Conservation (phyloP, 2,797 vertebrate species). For the Pterois miles region DNA sequence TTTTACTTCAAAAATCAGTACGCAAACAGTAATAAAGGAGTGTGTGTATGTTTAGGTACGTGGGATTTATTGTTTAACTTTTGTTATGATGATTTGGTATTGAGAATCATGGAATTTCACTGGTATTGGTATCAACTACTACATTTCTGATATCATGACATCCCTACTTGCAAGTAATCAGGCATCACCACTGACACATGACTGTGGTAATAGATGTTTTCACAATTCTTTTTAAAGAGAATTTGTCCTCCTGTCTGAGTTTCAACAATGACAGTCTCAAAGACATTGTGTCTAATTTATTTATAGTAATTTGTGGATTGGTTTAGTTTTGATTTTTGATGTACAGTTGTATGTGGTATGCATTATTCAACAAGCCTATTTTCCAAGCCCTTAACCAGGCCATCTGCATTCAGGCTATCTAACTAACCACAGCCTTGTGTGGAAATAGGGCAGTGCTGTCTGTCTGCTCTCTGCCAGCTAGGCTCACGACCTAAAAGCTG, state of each 20-base stretch:
- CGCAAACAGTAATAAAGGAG: too few species aligned
- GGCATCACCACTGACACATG: not conserved
- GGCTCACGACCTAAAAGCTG: constrained; percentile 28
- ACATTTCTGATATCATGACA: too few species aligned
- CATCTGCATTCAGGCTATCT: constrained; percentile 59
- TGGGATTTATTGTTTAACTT: too few species aligned
- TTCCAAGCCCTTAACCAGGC: constrained; percentile 56
- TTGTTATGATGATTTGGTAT: too few species aligned
- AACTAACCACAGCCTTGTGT: constrained; percentile 47
- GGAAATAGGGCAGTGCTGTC: constrained; percentile 54
- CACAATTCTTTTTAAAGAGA: not conserved
- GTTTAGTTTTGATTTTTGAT: constrained; percentile 37
- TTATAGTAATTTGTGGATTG: constrained; percentile 23
- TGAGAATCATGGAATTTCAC: too few species aligned
- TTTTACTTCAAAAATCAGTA: too few species aligned
- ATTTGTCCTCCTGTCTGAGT: not conserved
- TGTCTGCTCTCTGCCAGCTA: constrained; percentile 41
- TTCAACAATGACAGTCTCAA: constrained; percentile 5
- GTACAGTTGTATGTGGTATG: constrained; percentile 33
- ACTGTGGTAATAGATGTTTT: not conserved
- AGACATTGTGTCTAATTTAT: constrained; percentile 3
- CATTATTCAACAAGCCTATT: constrained; percentile 64
- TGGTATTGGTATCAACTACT: too few species aligned
- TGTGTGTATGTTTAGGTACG: too few species aligned
- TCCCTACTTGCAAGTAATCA: constrained; percentile 9